Base-by-base conservation (phyloP, 1,140 invertebrate genomes). In the Drosophila neocordata region DNA sequence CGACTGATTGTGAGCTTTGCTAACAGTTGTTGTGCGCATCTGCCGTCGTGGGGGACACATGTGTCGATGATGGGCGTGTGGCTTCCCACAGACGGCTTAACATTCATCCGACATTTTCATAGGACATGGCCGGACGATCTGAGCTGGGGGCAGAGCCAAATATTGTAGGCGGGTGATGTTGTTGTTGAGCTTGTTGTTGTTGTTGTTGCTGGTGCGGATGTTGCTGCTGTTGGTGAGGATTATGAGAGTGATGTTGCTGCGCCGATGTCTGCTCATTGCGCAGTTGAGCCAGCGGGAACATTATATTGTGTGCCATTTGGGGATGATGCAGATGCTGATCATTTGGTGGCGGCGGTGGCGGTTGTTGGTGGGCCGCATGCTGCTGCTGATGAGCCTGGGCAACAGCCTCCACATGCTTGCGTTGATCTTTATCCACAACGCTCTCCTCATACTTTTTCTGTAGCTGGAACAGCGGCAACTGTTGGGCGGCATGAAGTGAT, bases 61-160 rank as follows among this genome's bases (percentile, higher is more conserved):
- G 27, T 63, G 88, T 79, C 69, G 80, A 66, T 79, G 90, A 78
- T 69, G 89, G 85, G 78, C 89, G 89, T 61, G 89, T 90, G 75
- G 89, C 89, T 88, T 91, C 89, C 89, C 89, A 91, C 70, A 91
- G 83, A 88, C 89, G 89, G 77, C 89, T 91, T 68, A 91, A 89
- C 75, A 91, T 89, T 91, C 89, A 91, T 66, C 90, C 90, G 57
- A 91, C 90, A 58, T 91, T 91, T 61, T 91, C 90, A 44, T 91
- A 91, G 12, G 90, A 83, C 90, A 91, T 91, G 1, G 89, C 71
- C 12, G 90, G 85, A 2, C 90, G 90, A 34, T 91, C 90, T 1
- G 84, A 61, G 37, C 72, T 66, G 4, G 75, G 56, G 8, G 80
- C 57, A 9, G 62, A 75, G 12, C 79, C 82, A 56, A 87, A 87